These are phyloP conservation scores for Pyralis farinalis DNA, from an alignment of 2,888 invertebrate species.

Conservation along the genomic window DNA sequence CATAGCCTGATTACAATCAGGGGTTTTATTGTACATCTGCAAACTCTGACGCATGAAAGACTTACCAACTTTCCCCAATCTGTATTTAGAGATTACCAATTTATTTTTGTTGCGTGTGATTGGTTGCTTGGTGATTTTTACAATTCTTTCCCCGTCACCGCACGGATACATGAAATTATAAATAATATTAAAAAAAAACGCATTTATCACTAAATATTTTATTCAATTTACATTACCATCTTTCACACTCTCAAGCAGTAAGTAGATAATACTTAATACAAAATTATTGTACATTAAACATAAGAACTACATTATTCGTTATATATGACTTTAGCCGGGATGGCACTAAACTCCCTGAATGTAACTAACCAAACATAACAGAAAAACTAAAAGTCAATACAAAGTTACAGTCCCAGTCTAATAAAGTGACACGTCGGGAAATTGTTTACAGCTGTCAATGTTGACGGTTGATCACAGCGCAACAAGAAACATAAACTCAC, in stretches of 20 bases:
- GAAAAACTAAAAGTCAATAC: neutral
- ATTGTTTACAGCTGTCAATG: neutral
- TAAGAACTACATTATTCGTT: constrained; percentile 27
- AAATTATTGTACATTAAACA: constrained; percentile 32
- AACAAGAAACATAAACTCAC: no score
- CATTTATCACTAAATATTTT: constrained; percentile 51
- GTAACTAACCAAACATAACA: constrained; percentile 9
- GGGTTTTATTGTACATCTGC: no score
- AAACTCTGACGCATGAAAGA: no score
- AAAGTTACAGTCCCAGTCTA: neutral
- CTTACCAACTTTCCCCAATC: no score
- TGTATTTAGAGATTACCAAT: no score
- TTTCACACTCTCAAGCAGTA: constrained; percentile 61
- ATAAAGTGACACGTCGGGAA: neutral
- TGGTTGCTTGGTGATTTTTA: no score
- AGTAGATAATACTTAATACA: constrained; percentile 65
- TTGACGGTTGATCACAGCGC: no score
- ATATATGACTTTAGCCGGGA: constrained; percentile 52
- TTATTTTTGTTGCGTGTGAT: no score
- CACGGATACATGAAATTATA: no score
- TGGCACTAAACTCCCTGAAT: constrained; percentile 46
- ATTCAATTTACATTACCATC: constrained; percentile 53
- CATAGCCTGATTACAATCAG: no score
- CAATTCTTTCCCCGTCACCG: no score
- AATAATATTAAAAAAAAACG: constrained; percentile 24